Base-by-base conservation (phyloP, 2,113 vertebrate species). In the Caranx melampygus region DNA sequence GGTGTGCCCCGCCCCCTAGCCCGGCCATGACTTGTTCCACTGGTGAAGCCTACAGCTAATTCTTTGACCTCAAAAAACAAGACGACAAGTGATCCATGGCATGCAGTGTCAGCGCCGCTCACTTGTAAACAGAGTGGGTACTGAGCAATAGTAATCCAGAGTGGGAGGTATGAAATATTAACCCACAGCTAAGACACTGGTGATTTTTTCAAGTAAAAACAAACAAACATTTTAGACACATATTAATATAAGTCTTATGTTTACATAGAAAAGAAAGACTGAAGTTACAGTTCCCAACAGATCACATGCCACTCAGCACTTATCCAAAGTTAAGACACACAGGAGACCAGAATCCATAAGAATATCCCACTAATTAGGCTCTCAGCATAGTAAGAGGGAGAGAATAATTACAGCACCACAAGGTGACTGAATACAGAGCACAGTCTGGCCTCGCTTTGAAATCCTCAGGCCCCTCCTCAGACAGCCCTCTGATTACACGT, bases 401-500 rank as follows among this genome's bases (percentile, higher is more conserved):
- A 40, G n/a, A 7, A 45, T 57, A 42, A 40, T 45, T 15, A 61
- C 20, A 6, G 51, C 7, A 16, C 18, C 63, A 42, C 51, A 44
- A 78, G 31, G 65, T 63, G 55, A 62, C 20, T 42, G 20, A 65
- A 18, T 20, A 14, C 16, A 37, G 44, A 34, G 20, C 54, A 62
- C n/a, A 51, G 40, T 34, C 35, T 16, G 14, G 10, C 40, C 80
- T 76, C 60, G 14, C 26, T 26, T 80, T 20, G 9, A 70, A 76
- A 64, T 35, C 40, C 35, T 34, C 68, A 7, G 60, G 35, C 69
- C 26, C 57, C 20, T 66, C 45, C 40, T 66, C 60, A 66, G 84
- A 81, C 40, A 80, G 45, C 33, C 12, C 51, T 81, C 44, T 75
- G 59, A 79, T 83, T 67, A 70, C 71, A 76, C 67, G 63, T 82